Evolutionary conservation across 2,113 vertebrate genomes (phyloP).

Genomic region (Protomyctophum bolini): DNA sequence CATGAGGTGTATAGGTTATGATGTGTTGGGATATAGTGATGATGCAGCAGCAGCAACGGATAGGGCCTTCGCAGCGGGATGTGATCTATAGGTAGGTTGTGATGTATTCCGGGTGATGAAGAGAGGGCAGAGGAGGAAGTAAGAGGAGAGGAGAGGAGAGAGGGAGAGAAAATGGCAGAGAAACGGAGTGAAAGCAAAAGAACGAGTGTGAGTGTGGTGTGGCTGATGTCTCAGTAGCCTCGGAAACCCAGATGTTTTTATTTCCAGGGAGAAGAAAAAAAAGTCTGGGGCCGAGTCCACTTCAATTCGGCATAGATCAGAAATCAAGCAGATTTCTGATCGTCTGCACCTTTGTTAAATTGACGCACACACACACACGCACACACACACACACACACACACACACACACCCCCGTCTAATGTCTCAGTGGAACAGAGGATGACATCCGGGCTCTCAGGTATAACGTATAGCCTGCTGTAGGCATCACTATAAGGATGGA

Average conservation of each 20-base stretch:
- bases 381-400: too few species aligned
- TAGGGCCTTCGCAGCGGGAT: conserved; percentile 2
- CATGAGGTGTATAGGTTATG: not conserved
- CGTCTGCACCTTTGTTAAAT: too few species aligned
- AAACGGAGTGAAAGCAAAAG: not conserved
- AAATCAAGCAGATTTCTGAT: too few species aligned
- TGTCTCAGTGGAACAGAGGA: conserved; percentile 25
- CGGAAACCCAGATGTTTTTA: too few species aligned
- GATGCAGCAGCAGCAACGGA: conserved; percentile 4
- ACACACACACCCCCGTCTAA: too few species aligned
- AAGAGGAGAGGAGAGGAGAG: not conserved
- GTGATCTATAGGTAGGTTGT: not conserved
- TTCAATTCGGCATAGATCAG: too few species aligned
- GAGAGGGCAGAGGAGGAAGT: not conserved
- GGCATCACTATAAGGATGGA: conserved; percentile 56
- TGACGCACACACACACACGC: too few species aligned
- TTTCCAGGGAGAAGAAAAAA: too few species aligned
- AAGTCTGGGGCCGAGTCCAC: too few species aligned
- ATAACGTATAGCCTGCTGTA: conserved; percentile 50
- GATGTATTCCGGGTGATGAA: conserved; percentile 34
- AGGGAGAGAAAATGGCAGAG: not conserved
- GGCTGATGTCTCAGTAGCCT: too few species aligned
- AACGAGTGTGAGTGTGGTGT: not conserved
- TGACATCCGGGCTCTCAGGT: conserved; percentile 28
- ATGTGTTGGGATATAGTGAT: not conserved